Conservation (phyloP, 2,888 invertebrate species). For the Phymatocera aterrima region DNA sequence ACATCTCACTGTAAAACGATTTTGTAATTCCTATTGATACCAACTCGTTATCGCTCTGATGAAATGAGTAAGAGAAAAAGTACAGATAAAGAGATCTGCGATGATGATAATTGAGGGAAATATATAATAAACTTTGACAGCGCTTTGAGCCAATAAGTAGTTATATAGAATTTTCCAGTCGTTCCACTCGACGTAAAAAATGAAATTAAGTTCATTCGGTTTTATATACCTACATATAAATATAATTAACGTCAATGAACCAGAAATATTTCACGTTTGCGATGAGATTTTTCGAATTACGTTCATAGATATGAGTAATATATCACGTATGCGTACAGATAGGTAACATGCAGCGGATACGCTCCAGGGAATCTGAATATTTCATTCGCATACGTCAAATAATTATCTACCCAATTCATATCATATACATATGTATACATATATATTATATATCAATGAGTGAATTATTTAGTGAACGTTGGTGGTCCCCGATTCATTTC, state of each 20-base stretch:
- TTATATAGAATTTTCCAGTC: neutral
- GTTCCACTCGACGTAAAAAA: neutral
- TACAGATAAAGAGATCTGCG: slow-evolving; percentile 7
- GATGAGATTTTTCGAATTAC: neutral
- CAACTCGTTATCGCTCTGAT: neutral
- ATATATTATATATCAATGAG: too few species aligned
- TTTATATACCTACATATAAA: neutral
- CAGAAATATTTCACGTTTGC: neutral
- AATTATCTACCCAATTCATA: too few species aligned
- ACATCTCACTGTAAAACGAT: neutral
- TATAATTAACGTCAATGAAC: neutral
- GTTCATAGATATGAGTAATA: too few species aligned
- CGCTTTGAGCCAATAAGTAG: neutral
- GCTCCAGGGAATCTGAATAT: neutral
- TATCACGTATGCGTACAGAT: neutral
- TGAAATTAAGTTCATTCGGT: neutral
- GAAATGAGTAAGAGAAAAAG: neutral
- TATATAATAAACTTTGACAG: neutral
- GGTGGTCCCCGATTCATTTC: slow-evolving; percentile 16
- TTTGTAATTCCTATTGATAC: slow-evolving; percentile 13
- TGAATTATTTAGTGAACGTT: slow-evolving; percentile 15
- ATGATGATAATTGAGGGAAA: neutral
- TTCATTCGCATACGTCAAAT: neutral
- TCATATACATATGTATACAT: too few species aligned
- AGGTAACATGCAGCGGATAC: too few species aligned